A percentile compares a stretch with the other conserved stretches of the same genome.
Evolutionary conservation across 2,888 invertebrate genomes (phyloP).

Genomic region (Tachina grossa): DNA sequence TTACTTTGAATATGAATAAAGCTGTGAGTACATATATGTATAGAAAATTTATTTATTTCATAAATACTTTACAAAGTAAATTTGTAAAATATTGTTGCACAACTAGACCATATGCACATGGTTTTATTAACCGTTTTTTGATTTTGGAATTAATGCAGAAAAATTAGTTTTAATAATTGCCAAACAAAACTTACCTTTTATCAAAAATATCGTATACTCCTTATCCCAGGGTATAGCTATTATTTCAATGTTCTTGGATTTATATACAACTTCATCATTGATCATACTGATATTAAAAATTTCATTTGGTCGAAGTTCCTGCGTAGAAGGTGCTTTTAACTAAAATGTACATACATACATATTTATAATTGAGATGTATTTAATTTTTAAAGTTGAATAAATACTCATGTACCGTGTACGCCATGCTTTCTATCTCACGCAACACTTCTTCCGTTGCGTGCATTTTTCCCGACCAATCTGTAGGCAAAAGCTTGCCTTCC

Average conservation of each 20-base stretch:
- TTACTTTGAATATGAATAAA: too few relatives aligned
- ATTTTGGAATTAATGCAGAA: too few relatives aligned
- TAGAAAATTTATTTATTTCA: too few relatives aligned
- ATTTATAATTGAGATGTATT: neutral
- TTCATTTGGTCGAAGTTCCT: constrained; percentile 9
- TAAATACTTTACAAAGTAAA: too few relatives aligned
- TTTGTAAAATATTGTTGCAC: too few relatives aligned
- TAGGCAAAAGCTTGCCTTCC: constrained; percentile 33
- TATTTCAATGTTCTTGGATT: constrained; percentile 42
- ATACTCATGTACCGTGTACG: constrained; percentile 29
- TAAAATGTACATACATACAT: neutral
- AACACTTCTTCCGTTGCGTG: constrained; percentile 46
- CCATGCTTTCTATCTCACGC: constrained; percentile 15
- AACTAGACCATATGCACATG: too few relatives aligned
- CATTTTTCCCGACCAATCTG: constrained; percentile 47
- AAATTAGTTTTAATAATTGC: too few relatives aligned
- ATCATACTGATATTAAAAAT: neutral
- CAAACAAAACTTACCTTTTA: constrained; percentile 46
- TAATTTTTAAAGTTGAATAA: neutral
- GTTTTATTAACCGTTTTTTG: too few relatives aligned
- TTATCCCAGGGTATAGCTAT: constrained; percentile 54
- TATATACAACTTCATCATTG: neutral
- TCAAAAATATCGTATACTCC: constrained; percentile 51
- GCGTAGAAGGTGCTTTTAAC: constrained; percentile 2
- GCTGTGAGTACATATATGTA: too few relatives aligned